Evolutionary conservation across 2,113 vertebrate genomes (phyloP), one percentile per base, ranked within the genome.

Genomic region (Halichoerus grypus): DNA sequence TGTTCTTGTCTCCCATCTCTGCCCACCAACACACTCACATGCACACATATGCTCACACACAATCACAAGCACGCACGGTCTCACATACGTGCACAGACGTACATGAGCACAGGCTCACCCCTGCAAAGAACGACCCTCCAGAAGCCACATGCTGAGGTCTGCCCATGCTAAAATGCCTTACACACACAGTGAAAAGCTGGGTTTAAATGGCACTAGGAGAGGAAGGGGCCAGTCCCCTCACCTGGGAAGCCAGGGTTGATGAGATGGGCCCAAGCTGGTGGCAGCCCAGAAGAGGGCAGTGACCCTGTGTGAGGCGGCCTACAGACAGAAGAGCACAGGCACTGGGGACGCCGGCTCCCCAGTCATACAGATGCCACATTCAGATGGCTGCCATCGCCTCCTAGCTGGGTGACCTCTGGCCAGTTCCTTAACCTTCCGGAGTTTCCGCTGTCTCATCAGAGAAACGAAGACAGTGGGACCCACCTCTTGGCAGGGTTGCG

Each of bases 391-490:
- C 76, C 28, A 21, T 39, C n/a, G 13, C 22, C 71, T 80, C 57
- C 61, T n/a, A 51, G 61, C n/a, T 18, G 16, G 74, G 79, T 91
- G 95, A 53, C 81, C 82, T 67, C 80, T 77, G 26, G 65, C 42
- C 82, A 88, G 51, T 71, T 42, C 51, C 39, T 67, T 42, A 61
- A n/a, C 65, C 67, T 89, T 57, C 4, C 36, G 0, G 49, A 39
- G 36, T 59, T 49, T 63, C 36, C 18, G 21, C 6, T 0, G 19
- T 39, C 51, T 72, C 61, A 26, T 33, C 53, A 69, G 71, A 83
- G 39, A 92, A 84, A 31, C 11, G 33, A 86, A 88, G 82, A n/a
- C 77, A 46, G 11, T 0, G 39, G 76, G 42, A 57, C 28, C 51
- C 82, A 72, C 26, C 39, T 93, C 95, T 24, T 63, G 91, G 71